These are phyloP conservation scores for Pseudomyrmex cubaensis DNA, from an alignment of 1,140 invertebrate genomes.

Conservation along the genomic window DNA sequence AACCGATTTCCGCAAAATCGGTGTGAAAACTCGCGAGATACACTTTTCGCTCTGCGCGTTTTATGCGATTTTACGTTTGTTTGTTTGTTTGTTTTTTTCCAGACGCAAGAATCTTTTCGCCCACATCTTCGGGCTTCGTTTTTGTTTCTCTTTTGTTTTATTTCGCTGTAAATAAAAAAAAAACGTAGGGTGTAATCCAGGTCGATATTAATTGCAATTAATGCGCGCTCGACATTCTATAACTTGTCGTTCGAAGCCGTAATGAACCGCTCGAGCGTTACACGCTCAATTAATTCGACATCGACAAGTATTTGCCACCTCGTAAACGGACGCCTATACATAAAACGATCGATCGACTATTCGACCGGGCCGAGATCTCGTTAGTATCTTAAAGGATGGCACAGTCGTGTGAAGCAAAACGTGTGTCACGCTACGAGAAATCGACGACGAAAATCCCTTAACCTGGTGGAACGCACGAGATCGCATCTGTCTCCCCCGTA, in stretches of 20 bases:
- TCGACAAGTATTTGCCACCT: constrained; percentile 2
- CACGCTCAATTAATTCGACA: constrained; percentile 26
- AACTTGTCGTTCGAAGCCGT: not conserved
- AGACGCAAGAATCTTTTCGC: too few species aligned
- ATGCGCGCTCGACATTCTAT: not conserved
- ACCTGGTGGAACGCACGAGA: constrained; percentile 41
- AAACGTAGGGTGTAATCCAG: too few species aligned
- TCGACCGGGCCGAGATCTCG: constrained; percentile 37
- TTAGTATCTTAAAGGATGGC: constrained; percentile 38
- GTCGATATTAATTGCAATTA: not conserved
- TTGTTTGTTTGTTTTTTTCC: too few species aligned
- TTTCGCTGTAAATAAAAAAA: too few species aligned
- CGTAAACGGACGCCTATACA: constrained; percentile 10
- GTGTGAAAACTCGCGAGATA: not conserved
- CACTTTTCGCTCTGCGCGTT: not conserved
- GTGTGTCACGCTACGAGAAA: constrained; percentile 15
- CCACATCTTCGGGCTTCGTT: too few species aligned
- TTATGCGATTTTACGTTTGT: too few species aligned
- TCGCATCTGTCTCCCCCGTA: constrained; percentile 66
- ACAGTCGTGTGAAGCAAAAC: not conserved
- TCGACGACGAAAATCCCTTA: constrained; percentile 37
- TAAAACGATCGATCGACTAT: too few species aligned
- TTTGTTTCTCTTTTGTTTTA: too few species aligned
- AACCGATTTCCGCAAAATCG: not conserved
- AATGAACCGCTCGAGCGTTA: not conserved